Percentiles rank a stretch among this genome's conserved stretches.
phyloP scores from a whole-genome alignment of 2,113 vertebrate species.

The Myotis davidii region DNA sequence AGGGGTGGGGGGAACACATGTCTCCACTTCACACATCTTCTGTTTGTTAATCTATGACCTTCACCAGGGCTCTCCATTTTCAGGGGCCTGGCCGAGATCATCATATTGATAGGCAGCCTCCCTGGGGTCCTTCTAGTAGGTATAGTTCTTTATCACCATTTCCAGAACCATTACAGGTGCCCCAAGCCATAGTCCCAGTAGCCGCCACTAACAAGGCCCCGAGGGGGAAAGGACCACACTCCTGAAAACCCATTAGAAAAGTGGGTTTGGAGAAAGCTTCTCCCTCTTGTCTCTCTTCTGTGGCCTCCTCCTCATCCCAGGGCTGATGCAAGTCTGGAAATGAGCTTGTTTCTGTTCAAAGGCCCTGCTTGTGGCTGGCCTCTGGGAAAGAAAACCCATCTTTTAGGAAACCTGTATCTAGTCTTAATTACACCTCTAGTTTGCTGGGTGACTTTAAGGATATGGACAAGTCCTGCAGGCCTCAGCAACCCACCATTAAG shows the following conservation, averaged over 20 bases:
- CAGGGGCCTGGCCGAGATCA: background rate
- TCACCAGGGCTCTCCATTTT: background rate
- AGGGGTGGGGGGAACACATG: background rate
- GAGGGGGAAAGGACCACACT: background rate
- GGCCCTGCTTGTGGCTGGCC: background rate
- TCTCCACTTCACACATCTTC: background rate
- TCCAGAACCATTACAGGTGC: background rate
- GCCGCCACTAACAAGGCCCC: constrained; percentile 20
- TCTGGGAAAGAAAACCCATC: background rate
- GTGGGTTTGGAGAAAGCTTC: background rate
- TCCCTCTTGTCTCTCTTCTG: background rate
- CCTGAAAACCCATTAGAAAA: background rate
- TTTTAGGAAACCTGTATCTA: background rate
- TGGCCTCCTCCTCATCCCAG: background rate
- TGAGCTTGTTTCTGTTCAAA: background rate
- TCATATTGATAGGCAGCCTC: background rate
- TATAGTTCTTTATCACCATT: background rate
- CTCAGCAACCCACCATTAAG: background rate
- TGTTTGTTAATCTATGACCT: background rate
- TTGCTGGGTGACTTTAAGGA: background rate
- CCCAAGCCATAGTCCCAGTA: background rate
- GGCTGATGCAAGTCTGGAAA: background rate
- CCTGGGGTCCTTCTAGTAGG: background rate
- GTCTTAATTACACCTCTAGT: background rate
- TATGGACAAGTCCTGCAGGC: background rate